Base-by-base conservation (phyloP, 2,113 vertebrate genomes). In the Melanotaenia duboulayi region DNA sequence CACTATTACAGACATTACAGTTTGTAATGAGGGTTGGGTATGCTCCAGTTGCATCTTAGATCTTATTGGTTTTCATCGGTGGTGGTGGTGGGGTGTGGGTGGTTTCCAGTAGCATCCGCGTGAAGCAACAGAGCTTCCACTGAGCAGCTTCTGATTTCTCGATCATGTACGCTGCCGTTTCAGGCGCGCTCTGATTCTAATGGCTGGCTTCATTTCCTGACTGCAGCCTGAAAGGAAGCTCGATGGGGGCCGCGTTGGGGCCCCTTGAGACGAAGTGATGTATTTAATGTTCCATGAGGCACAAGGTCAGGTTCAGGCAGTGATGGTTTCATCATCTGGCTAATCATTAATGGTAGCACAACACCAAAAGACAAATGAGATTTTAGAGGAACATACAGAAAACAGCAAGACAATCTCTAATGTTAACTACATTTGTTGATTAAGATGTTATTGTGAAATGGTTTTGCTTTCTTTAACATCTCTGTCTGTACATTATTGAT, bases 271-370 rank as follows among this genome's bases (percentile, higher is more conserved):
- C 87, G 87, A 92, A 87, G 77, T 84, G 78, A 89, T 89, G 82
- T 86, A 86, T 91, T 89, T 89, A 89, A 91, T 92, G 87, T 91
- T 91, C 87, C 82, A 87, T 72, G 83, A 91, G 79, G 77, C 80
- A 80, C 81, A 68, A 75, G 74, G 77, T 82, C 82, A 87, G 82
- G 82, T 86, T 90, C 87, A 75, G 84, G 83, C 84, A 85, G 86
- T 89, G 89, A 90, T 80, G 85, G 72, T 87, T 79, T 87, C 76
- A 83, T 90, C 88, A 83, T 87, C 68, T 86, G 85, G 87, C 82
- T 81, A 86, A 88, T 88, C 86, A 85, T 83, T 76, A 67, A 82
- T 61, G 68, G 64, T 56, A 54, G 35, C 72, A 67, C 77, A 39
- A 52, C 71, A 35, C 46, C 55, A 55, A 37, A 58, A 58, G n/a